These are phyloP conservation scores for Gibbula magus DNA, from an alignment of 2,888 invertebrate species.

Conservation along the genomic window DNA sequence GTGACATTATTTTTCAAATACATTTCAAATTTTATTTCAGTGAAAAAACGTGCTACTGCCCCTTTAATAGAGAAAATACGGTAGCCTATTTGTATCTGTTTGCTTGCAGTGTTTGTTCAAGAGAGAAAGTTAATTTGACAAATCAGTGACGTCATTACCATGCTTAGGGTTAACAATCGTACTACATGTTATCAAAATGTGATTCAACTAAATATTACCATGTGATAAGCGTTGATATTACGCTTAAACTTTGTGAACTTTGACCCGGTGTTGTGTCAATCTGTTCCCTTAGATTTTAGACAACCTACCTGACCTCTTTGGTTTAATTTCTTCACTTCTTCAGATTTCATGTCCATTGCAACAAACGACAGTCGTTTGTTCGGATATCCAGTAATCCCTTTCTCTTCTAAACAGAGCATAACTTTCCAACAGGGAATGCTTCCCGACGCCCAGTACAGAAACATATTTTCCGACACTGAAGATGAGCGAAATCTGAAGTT, in stretches of 20 bases:
- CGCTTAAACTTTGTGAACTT: too few species aligned
- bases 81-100: too few species aligned
- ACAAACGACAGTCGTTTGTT: constrained; percentile 56
- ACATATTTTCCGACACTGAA: constrained; percentile 40
- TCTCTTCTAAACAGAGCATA: constrained; percentile 62
- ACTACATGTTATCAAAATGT: background rate
- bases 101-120: too few species aligned
- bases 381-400: constrained; percentile 49
- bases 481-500: too few species aligned
- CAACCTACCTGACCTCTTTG: constrained; percentile 62
- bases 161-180: background rate
- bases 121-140: too few species aligned
- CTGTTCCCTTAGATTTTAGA: too few species aligned
- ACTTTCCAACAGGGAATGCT: constrained; percentile 62
- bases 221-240: background rate
- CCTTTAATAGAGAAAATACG: too few species aligned
- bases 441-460: constrained; percentile 67
- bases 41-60: too few species aligned
- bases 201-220: background rate
- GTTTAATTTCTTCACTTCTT: constrained; percentile 57
- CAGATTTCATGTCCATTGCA: constrained; percentile 59
- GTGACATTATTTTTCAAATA: too few species aligned
- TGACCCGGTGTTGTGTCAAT: too few species aligned
- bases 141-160: too few species aligned
- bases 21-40: too few species aligned